Evolutionary conservation across 2,113 vertebrate genomes (phyloP).

Genomic region (Pongo abelii): DNA sequence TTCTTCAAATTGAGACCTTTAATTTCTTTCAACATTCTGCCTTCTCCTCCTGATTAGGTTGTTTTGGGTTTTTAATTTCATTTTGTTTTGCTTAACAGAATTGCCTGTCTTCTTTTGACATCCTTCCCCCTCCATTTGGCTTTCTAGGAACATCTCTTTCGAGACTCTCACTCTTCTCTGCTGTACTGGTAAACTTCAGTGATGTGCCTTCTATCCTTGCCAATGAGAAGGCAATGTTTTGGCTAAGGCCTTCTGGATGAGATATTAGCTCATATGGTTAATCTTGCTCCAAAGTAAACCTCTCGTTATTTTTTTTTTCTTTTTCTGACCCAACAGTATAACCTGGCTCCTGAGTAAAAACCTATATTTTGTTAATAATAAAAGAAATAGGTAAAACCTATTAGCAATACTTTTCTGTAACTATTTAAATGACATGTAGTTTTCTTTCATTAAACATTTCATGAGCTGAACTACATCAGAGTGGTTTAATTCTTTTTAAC

Average conservation of each 20-base stretch:
- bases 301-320: neutral
- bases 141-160: neutral
- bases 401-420: neutral
- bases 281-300: neutral
- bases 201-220: neutral
- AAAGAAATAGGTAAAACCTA: neutral
- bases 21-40: neutral
- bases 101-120: neutral
- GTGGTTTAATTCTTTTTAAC: neutral
- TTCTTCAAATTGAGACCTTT: neutral
- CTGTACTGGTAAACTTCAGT: neutral
- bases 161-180: neutral
- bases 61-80: neutral
- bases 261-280: neutral
- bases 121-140: neutral
- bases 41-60: neutral
- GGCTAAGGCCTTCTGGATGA: too few relatives aligned
- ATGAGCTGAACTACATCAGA: neutral
- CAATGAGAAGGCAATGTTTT: neutral
- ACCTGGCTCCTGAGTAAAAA: neutral
- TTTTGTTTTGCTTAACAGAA: neutral
- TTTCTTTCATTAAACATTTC: neutral
- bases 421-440: neutral
- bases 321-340: neutral
- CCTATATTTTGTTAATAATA: neutral